Conservation (phyloP, 1,140 invertebrate species). For the Melitaea cinxia region DNA sequence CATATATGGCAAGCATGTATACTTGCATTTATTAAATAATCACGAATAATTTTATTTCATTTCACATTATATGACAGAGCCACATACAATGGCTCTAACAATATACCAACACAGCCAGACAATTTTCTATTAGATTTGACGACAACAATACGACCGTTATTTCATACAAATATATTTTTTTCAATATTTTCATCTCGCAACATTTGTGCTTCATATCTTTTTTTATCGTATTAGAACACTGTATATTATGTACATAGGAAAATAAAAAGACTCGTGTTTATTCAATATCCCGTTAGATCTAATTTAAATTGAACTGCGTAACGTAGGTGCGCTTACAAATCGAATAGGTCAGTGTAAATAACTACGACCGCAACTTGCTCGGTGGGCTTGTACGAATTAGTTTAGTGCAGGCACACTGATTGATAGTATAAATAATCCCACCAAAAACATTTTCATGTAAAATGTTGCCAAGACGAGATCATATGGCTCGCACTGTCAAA, state of each 20-base stretch:
- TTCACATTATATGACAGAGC: background rate
- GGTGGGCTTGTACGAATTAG: slow-evolving; percentile 31
- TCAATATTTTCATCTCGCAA: background rate
- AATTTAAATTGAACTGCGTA: slow-evolving; percentile 21
- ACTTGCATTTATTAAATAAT: background rate
- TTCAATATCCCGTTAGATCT: background rate
- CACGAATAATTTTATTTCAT: background rate
- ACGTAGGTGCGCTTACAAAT: slow-evolving; percentile 28
- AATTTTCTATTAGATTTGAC: slow-evolving; percentile 35
- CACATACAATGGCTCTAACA: slow-evolving; percentile 10
- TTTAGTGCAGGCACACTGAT: slow-evolving; percentile 12
- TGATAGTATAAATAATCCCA: too few species aligned
- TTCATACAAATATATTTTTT: slow-evolving; percentile 23
- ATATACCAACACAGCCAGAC: slow-evolving; percentile 14
- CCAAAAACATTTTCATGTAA: too few species aligned
- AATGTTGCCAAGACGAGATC: too few species aligned
- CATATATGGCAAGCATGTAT: too few species aligned
- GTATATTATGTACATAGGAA: too few species aligned
- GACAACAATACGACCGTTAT: slow-evolving; percentile 27
- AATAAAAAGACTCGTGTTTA: background rate
- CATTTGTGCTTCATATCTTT: background rate
- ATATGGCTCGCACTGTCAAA: too few species aligned
- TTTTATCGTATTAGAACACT: too few species aligned
- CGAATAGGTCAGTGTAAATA: slow-evolving; percentile 30
- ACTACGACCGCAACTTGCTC: slow-evolving; percentile 22